A percentile compares a stretch with the other conserved stretches of the same genome.
phyloP scores from a whole-genome alignment of 2,113 vertebrate species.

The Actinemys pallida region DNA sequence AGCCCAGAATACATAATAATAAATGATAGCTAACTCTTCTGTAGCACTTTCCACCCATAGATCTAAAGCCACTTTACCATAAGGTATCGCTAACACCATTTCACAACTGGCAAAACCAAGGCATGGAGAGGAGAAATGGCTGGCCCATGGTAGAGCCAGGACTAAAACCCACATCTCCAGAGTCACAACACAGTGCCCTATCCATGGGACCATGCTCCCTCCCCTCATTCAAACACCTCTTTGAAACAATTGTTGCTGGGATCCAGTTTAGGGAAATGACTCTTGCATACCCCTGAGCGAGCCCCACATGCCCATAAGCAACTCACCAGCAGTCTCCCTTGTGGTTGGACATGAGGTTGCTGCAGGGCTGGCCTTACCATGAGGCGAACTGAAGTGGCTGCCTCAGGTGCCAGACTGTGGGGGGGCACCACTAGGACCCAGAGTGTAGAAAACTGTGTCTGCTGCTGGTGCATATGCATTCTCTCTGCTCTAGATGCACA shows the following conservation, averaged over 20 bases:
- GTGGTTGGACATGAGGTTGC: too few relatives aligned
- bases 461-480: too few relatives aligned
- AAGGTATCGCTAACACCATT: background rate
- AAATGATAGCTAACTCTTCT: accelerated
- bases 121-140: background rate
- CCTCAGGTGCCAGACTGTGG: too few relatives aligned
- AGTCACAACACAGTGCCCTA: accelerated
- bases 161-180: background rate
- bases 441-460: too few relatives aligned
- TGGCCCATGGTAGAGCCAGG: background rate
- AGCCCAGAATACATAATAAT: background rate
- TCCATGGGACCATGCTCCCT: accelerated
- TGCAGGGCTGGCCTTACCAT: too few relatives aligned
- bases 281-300: background rate
- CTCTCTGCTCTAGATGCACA: too few relatives aligned
- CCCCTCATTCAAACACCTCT: background rate
- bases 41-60: background rate
- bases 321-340: too few relatives aligned
- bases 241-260: background rate
- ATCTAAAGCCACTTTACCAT: background rate
- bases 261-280: background rate
- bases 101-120: background rate
- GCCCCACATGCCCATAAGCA: too few relatives aligned
- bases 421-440: too few relatives aligned
- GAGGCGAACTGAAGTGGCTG: too few relatives aligned